Evolutionary conservation across 2,113 vertebrate species (phyloP), one percentile per base, ranked within the genome.

Genomic region (Nerophis ophidion): DNA sequence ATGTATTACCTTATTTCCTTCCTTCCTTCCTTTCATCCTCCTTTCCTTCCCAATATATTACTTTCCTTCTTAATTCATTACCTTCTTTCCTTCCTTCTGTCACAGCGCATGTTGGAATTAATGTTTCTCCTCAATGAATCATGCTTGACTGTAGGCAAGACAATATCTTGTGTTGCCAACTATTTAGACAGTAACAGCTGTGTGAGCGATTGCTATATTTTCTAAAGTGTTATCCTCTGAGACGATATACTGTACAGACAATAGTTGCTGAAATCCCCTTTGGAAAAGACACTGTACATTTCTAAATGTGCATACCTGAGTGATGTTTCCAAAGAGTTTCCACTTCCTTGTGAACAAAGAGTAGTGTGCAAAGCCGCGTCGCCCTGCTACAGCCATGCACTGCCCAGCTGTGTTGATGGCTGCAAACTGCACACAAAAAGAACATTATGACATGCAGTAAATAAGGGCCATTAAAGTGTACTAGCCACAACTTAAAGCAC

Each of bases 311-410:
- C 19, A 1, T 83, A 98, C 97, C 94, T 99, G 97, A 73, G 96
- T 98, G 82, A 98, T 92, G 68, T 98, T 99, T 72, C 97, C 97
- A 86, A 99, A 99, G 62, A 99, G 87, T 71, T 98, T 99, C 97
- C 97, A 99, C 88, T 98, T 99, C 84, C 98, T 93, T 77, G 92
- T 96, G 73, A 92, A 91, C 80, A 98, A 89, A 60, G 95, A 98
- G 82, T 98, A 99, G 89, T 98, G 95, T 88, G 95, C 97, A 92
- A 99, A 96, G 65, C 97, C 97, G 83, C 92, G 93, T 73, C 93
- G 93, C 74, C 96, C 97, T 72, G 94, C 95, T 56, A 99, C 93
- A 72, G 95, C 94, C 85, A 98, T 91, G 88, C 93, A 96, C 83
- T 97, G 96, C 63, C 95, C 96, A 68, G 90, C 88, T 45, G 93